Base-by-base conservation (phyloP, 2,113 vertebrate species). In the Muntiacus reevesi region DNA sequence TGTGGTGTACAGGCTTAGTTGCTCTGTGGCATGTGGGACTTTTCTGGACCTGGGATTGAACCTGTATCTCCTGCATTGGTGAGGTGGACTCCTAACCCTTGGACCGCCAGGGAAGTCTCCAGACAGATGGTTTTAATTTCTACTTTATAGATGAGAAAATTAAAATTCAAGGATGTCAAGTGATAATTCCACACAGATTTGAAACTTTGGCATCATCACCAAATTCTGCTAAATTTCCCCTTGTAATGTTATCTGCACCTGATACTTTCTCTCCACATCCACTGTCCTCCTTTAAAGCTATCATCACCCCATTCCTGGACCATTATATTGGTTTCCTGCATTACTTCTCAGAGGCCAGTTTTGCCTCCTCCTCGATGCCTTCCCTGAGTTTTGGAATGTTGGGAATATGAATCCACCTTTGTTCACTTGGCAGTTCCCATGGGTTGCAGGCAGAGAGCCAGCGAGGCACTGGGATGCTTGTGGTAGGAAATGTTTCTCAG, bases 241-340 rank as follows among this genome's bases (percentile, higher is more conserved):
- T 36, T 2, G 4, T 15, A 4, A 17, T 33, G 21, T 50, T 71
- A 19, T 2, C 16, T 43, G 23, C 33, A 7, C 30, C 59, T 47
- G 1, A 82, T 23, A 59, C 17, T 59, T 52, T 64, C 21, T 79
- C 30, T 79, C 30, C 21, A n/a, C 13, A 16, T 27, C 52, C 5
- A 6, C 30, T 64, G 14, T 28, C 3, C 21, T 19, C 27, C 12
- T 4, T 10, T 43, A 6, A 43, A 47, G 3, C 40, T 36, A 54
- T 87, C 30, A 6, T 88, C 33, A 40, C 17, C 9, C 54, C 62
- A 15, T 9, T 45, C 28, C 47, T 47, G n/a, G 23, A 28, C 36
- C 27, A 0, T 50, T 3, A 9, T 12, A 3, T 15, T 45, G 40
- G 59, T 45, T 59, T 71, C 33, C 47, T 36, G 1, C 4, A 2